Evolutionary conservation across 2,113 vertebrate genomes (phyloP), one percentile per base, ranked within the genome.

Genomic region (Arizona elegans): DNA sequence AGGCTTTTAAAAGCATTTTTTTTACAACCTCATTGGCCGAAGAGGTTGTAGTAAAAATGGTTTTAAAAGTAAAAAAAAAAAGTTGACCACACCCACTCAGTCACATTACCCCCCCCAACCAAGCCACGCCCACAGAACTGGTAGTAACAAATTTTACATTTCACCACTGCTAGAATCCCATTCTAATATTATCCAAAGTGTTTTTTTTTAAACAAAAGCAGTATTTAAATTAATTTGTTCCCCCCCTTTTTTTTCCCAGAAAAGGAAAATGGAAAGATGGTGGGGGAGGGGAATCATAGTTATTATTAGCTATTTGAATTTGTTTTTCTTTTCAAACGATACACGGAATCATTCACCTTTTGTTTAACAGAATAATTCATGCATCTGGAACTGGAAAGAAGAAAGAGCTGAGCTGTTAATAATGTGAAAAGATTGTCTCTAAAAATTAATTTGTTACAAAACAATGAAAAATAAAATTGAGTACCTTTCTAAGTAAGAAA

Each of bases 361-460:
- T 97, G 95, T 97, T 95, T 96, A 94, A 70, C 59, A 47, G 92
- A 93, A 95, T 94, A 94, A 96, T 95, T 94, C 52, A 95, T 86
- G 95, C 90, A 56, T 95, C 92, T 96, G 92, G 94, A 93, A 95
- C 65, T 93, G 5, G 58, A 8, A 9, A 89, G 92, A 93, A 91
- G 95, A 95, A 94, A 94, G 96, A 95, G 93, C 33, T 92, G 94
- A 96, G 94, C 94, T 96, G 95, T 93, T 95, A 96, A 95, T 96
- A 96, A 96, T 93, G 94, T 93, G 94, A 96, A 94, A 21, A 92
- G 90, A 92, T 94, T 5, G 86, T 94, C 95, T 96, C 96, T 96
- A 91, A 94, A 96, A 93, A 94, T 94, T 94, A 93, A 95, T 97
- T 96, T 96, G 93, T n/a, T 92, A 92, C 19, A 94, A 96, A 94